These are phyloP conservation scores for Ailuropoda melanoleuca DNA, from an alignment of 2,113 vertebrate genomes.

Conservation along the genomic window DNA sequence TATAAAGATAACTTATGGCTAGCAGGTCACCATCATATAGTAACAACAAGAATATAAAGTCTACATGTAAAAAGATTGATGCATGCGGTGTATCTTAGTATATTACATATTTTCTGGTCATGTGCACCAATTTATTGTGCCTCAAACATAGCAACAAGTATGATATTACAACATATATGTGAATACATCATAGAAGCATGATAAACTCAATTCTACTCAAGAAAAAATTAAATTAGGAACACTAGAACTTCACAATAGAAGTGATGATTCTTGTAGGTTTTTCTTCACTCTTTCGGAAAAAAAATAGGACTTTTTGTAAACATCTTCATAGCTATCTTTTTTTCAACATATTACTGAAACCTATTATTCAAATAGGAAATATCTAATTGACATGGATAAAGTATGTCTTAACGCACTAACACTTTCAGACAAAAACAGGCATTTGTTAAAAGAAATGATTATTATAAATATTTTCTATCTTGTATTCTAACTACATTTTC, in stretches of 20 bases:
- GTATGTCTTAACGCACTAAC: constrained; percentile 85
- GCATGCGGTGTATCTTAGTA: constrained; percentile 81
- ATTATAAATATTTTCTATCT: constrained; percentile 89
- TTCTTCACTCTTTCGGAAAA: constrained; percentile 78
- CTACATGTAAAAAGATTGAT: constrained; percentile 80
- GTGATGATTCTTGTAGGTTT: constrained; percentile 78
- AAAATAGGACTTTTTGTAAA: constrained; percentile 85
- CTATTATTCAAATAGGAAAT: constrained; percentile 85
- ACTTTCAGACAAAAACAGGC: constrained; percentile 87
- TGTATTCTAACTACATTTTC: constrained; percentile 88
- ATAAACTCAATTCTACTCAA: constrained; percentile 80
- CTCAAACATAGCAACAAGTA: constrained; percentile 83
- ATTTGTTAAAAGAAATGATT: constrained; percentile 88
- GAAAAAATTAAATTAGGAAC: constrained; percentile 76
- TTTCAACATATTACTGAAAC: constrained; percentile 79
- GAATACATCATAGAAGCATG: constrained; percentile 82
- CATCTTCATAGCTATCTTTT: constrained; percentile 83
- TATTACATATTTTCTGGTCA: constrained; percentile 82
- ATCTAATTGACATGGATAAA: constrained; percentile 86
- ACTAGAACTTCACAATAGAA: constrained; percentile 83
- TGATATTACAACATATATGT: constrained; percentile 79
- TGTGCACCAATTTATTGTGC: constrained; percentile 84
- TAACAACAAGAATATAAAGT: constrained; percentile 84
- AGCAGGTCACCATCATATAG: constrained; percentile 85
- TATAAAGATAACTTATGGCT: constrained; percentile 86